These are phyloP conservation scores for Rhea pennata DNA, from an alignment of 2,113 vertebrate genomes.

Conservation along the genomic window DNA sequence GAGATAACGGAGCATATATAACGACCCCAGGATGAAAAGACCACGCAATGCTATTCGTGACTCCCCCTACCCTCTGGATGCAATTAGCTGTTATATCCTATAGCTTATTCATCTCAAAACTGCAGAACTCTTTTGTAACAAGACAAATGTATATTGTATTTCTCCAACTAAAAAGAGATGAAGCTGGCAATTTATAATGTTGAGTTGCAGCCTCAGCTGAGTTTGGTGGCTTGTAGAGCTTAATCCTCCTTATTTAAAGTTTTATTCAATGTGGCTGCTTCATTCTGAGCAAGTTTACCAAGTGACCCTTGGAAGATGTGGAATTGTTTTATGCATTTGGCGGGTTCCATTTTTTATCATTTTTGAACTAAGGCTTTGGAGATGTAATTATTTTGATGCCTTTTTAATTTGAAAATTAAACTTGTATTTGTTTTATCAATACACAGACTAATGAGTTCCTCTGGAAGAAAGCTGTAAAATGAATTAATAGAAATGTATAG, in stretches of 20 bases:
- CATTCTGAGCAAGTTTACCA: slow-evolving; percentile 15
- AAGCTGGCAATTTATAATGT: slow-evolving; percentile 36
- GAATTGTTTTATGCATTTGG: slow-evolving; percentile 2
- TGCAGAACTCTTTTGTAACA: slow-evolving; percentile 30
- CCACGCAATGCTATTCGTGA: neutral
- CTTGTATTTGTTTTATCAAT: slow-evolving; percentile 26
- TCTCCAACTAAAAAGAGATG: slow-evolving; percentile 28
- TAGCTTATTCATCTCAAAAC: slow-evolving; percentile 22
- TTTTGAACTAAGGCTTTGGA: neutral
- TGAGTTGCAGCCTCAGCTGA: slow-evolving; percentile 13
- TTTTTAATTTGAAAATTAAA: slow-evolving; percentile 32
- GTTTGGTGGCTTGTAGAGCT: slow-evolving; percentile 31
- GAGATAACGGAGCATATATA: slow-evolving; percentile 35
- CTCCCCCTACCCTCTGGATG: slow-evolving; percentile 7
- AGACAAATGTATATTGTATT: slow-evolving; percentile 48
- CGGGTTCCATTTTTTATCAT: neutral
- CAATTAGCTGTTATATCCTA: neutral
- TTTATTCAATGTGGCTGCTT: slow-evolving; percentile 12
- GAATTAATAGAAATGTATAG: neutral
- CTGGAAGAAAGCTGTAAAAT: neutral
- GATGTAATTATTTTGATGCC: slow-evolving; percentile 3
- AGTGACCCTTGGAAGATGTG: neutral
- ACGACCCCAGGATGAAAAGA: neutral
- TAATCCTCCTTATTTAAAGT: slow-evolving; percentile 36
- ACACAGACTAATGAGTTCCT: neutral